Conservation (phyloP, 2,113 vertebrate genomes). For the Apeltes quadracus region DNA sequence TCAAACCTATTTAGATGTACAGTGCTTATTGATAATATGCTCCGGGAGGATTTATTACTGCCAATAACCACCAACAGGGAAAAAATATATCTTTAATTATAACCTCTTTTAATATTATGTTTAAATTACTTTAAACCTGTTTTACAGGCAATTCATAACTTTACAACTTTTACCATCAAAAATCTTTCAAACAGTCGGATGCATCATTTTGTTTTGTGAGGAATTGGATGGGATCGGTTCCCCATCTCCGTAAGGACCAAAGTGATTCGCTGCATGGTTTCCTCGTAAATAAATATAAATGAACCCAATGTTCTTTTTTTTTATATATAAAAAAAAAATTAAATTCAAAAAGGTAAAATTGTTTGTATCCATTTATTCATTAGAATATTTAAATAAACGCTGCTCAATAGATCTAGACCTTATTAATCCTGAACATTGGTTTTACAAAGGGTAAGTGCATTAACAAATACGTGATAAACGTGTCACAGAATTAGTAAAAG, state of each 20-base stretch:
- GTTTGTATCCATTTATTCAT: no score
- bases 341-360: no score
- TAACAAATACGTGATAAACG: constrained; percentile 3
- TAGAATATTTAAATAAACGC: background rate
- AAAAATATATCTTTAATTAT: background rate
- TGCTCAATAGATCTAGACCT: constrained; percentile 20
- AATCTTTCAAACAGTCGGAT: background rate
- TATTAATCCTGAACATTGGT: constrained; percentile 36
- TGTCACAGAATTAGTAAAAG: constrained; percentile 15
- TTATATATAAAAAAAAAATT: no score
- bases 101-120: background rate
- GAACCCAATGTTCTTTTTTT: no score
- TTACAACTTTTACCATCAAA: background rate
- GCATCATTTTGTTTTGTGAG: background rate
- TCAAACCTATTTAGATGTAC: background rate
- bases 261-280: background rate
- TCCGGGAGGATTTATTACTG: background rate
- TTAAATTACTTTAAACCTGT: background rate
- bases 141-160: background rate
- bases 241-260: no score
- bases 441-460: constrained; percentile 20
- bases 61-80: no score
- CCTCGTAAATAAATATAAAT: background rate
- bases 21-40: background rate
- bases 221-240: background rate